Percentiles rank a stretch among this genome's conserved stretches.
phyloP scores from a whole-genome alignment of 2,113 vertebrate genomes.

The Sceloporus undulatus region DNA sequence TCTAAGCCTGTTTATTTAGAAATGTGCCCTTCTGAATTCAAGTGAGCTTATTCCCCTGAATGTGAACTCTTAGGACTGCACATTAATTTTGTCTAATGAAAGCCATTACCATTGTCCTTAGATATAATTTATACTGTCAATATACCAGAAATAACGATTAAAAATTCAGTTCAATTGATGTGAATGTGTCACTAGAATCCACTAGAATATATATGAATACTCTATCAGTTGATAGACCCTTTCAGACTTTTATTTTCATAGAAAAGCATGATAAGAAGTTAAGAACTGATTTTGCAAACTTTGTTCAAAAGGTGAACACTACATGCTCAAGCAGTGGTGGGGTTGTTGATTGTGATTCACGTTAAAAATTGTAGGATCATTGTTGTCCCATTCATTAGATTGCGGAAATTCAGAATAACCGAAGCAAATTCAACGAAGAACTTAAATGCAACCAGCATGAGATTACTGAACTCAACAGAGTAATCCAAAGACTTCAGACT shows the following conservation, averaged over 20 bases:
- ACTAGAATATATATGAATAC: background rate
- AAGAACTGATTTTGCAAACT: background rate
- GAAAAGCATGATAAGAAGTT: background rate
- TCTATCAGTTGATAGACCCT: background rate
- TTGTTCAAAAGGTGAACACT: too few relatives aligned
- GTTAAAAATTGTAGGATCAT: background rate
- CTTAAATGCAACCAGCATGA: constrained; percentile 85
- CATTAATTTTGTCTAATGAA: too few relatives aligned
- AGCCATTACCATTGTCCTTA: background rate
- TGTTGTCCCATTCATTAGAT: constrained; percentile 6
- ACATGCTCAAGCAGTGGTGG: background rate
- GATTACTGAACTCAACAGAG: constrained; percentile 85
- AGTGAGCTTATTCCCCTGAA: background rate
- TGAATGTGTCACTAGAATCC: background rate
- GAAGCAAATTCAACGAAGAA: constrained; percentile 82
- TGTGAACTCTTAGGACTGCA: background rate
- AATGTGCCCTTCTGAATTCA: too few relatives aligned
- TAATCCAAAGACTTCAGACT: constrained; percentile 82
- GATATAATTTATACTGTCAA: background rate
- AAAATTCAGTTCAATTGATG: background rate
- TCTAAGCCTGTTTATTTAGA: background rate
- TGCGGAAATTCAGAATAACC: constrained; percentile 38
- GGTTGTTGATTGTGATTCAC: too few relatives aligned
- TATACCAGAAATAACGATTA: background rate
- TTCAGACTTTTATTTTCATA: background rate